These are phyloP conservation scores for Takifugu ocellatus DNA, from an alignment of 2,797 vertebrate species.

Conservation along the genomic window DNA sequence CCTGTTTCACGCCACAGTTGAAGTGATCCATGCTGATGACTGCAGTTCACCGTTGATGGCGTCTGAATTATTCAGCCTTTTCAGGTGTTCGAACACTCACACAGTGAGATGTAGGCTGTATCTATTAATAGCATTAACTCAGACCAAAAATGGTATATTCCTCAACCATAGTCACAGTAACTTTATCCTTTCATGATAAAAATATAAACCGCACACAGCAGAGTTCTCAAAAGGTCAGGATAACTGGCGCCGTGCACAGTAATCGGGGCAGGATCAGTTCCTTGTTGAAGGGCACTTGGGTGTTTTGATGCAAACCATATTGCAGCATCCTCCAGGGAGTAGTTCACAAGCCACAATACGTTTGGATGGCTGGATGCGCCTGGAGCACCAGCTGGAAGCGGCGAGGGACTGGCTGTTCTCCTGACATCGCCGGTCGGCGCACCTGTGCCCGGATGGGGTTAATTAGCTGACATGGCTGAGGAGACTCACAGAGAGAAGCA, in stretches of 20 bases:
- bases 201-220: constrained; percentile 16
- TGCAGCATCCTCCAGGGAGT: constrained; percentile 43
- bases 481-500: background rate
- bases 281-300: constrained; percentile 50
- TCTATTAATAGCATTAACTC: constrained; percentile 1
- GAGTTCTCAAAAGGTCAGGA: constrained; percentile 41
- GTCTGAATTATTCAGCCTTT: constrained; percentile 40
- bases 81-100: constrained; percentile 25
- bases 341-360: constrained; percentile 38
- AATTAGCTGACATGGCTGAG: constrained; percentile 26
- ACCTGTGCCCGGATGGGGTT: constrained; percentile 36
- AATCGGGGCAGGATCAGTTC: constrained; percentile 37
- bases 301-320: constrained; percentile 54
- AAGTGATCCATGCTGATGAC: constrained; percentile 30
- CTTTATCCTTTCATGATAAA: constrained; percentile 3
- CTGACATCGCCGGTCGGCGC: constrained; percentile 42
- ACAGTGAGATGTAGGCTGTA: background rate
- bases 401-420: constrained; percentile 28
- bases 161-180: constrained; percentile 1
- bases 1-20: constrained; percentile 32
- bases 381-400: constrained; percentile 37
- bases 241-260: constrained; percentile 24
- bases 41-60: constrained; percentile 30
- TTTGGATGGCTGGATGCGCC: constrained; percentile 39
- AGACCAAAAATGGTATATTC: background rate